Evolutionary conservation across 2,113 vertebrate genomes (phyloP).

Genomic region (Phaethornis superciliosus): DNA sequence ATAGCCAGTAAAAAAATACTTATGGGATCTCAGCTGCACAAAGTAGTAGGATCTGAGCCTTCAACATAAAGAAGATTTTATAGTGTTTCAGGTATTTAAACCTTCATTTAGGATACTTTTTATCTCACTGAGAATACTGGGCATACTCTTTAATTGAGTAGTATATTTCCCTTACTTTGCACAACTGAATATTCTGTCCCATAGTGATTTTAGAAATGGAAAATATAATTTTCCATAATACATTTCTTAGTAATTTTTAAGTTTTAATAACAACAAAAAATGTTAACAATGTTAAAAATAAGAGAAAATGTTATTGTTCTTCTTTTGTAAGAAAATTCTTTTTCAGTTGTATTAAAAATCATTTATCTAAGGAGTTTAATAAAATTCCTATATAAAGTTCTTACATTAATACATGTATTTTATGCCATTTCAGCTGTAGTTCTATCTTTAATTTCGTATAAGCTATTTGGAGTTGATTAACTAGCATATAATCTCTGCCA

Average conservation of each 20-base stretch:
- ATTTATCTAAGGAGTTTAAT: conserved; percentile 48
- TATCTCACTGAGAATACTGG: background rate
- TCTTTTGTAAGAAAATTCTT: background rate
- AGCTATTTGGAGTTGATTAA: conserved; percentile 70
- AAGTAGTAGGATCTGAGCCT: background rate
- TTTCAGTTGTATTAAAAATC: conserved; percentile 35
- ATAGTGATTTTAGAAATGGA: background rate
- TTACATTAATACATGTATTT: conserved; percentile 63
- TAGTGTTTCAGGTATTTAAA: background rate
- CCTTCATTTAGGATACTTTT: background rate
- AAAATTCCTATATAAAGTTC: conserved; percentile 45
- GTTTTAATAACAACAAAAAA: background rate
- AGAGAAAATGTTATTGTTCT: background rate
- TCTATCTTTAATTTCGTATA: conserved; percentile 67
- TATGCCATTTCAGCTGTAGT: conserved; percentile 37
- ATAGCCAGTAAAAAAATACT: background rate
- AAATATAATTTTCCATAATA: background rate
- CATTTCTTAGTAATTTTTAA: background rate
- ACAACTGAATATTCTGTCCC: background rate
- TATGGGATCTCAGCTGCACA: background rate
- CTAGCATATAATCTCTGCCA: conserved; percentile 62
- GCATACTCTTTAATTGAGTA: background rate
- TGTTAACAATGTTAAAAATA: too few relatives aligned
- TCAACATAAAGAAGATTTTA: background rate
- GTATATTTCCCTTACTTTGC: background rate